Evolutionary conservation across 2,888 invertebrate genomes (phyloP).

Genomic region (Cephus spinipes): DNA sequence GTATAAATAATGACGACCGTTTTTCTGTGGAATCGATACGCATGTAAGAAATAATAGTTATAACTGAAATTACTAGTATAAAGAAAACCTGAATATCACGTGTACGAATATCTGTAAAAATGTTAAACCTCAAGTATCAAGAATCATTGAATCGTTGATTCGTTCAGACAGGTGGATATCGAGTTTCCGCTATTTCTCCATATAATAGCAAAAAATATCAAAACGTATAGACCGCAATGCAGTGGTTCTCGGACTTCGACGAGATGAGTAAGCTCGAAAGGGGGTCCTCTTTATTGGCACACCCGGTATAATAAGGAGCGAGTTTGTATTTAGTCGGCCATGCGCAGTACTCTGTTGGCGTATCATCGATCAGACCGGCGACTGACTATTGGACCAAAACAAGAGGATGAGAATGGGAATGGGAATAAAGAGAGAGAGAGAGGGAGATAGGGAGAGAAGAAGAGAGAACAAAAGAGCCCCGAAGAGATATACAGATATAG

Average conservation of each 20-base stretch:
- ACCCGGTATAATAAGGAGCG: conserved; percentile 61
- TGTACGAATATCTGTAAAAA: not conserved
- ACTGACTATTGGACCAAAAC: conserved; percentile 65
- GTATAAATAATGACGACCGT: not conserved
- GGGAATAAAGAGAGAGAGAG: conserved; percentile 48
- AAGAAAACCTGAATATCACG: not conserved
- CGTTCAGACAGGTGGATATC: not conserved
- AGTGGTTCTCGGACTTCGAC: not conserved
- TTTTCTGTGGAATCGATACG: not conserved
- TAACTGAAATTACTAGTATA: not conserved
- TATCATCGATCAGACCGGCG: conserved; percentile 65
- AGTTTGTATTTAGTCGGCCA: conserved; percentile 61
- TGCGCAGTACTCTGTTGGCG: conserved; percentile 63
- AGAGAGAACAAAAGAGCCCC: conserved; percentile 16
- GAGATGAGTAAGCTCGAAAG: not conserved
- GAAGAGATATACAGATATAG: not conserved
- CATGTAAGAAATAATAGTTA: not conserved
- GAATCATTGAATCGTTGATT: not conserved
- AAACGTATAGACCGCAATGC: not conserved
- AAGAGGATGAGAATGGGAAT: conserved; percentile 59
- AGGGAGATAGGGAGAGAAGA: conserved; percentile 16
- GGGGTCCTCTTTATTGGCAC: conserved; percentile 50
- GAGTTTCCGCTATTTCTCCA: not conserved
- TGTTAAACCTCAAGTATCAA: not conserved
- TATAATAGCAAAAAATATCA: not conserved